Evolutionary conservation across 2,888 invertebrate species (phyloP).

Genomic region (Serrognathus titanus): DNA sequence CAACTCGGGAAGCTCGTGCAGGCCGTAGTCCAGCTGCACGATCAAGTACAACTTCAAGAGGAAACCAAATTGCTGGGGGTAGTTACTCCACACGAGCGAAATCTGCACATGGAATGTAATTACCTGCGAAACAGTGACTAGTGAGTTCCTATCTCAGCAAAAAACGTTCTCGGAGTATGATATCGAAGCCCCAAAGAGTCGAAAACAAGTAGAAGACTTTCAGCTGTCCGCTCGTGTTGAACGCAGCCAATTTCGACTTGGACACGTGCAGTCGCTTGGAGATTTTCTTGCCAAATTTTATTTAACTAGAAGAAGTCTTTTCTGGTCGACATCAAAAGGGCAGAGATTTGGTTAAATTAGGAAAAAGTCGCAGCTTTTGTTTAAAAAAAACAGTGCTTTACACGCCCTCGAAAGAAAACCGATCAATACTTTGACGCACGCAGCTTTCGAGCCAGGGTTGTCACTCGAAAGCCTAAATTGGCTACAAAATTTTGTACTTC

Average conservation of each 20-base stretch:
- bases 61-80: constrained; percentile 77
- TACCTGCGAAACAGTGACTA: neutral
- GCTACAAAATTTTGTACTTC: too few species aligned
- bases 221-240: constrained; percentile 96
- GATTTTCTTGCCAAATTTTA: constrained; percentile 71
- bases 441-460: too few species aligned
- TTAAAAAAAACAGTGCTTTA: too few species aligned
- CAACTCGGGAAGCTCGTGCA: constrained; percentile 94
- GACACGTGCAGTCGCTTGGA: constrained; percentile 93
- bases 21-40: constrained; percentile 90
- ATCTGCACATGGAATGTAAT: constrained; percentile 42
- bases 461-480: too few species aligned
- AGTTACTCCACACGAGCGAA: constrained; percentile 70
- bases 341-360: too few species aligned
- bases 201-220: constrained; percentile 87
- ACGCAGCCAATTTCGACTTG: constrained; percentile 91
- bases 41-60: constrained; percentile 93
- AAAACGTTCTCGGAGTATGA: constrained; percentile 64
- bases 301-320: too few species aligned
- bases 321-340: neutral
- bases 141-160: constrained; percentile 51
- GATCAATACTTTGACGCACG: too few species aligned
- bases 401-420: too few species aligned
- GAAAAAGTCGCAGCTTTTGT: too few species aligned
- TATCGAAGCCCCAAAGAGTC: constrained; percentile 88